Base-by-base conservation (phyloP, 2,888 invertebrate genomes). In the Ditylenchus weischeri region DNA sequence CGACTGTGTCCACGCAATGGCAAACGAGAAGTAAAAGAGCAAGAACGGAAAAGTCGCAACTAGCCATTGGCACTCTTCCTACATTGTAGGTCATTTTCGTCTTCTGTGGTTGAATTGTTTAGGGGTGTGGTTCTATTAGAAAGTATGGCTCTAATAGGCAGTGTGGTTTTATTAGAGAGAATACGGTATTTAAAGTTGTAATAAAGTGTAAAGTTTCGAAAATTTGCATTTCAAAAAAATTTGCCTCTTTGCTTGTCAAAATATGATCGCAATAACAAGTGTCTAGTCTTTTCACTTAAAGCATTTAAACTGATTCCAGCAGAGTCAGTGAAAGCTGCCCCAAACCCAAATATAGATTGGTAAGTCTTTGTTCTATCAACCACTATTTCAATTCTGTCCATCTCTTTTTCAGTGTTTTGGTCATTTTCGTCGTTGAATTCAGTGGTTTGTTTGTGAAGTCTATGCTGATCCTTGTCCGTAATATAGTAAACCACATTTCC, bases 21-120 rank as follows among this genome's bases (percentile, higher is more conserved):
- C n/a, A n/a, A n/a, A n/a, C n/a, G n/a, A n/a, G n/a, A n/a, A n/a
- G n/a, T n/a, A n/a, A n/a, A n/a, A n/a, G n/a, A n/a, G n/a, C n/a
- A n/a, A n/a, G n/a, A n/a, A n/a, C n/a, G 0, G 92, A 93, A 84
- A 92, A 93, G 84, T 93, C 93, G 63, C 88, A 88, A 10, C 92
- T 91, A 0, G 88, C 93, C 69, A 93, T 90, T 0, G 93, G 90
- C 7, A 91, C 88, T 51, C 93, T 87, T 59, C 90, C 88, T 74
- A 92, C 82, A 76, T 88, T 90, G 84, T 91, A 93, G 73, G n/a
- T n/a, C n/a, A n/a, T n/a, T n/a, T n/a, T n/a, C n/a, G n/a, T n/a
- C n/a, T n/a, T n/a, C n/a, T n/a, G n/a, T n/a, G n/a, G n/a, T n/a
- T n/a, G n/a, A n/a, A n/a, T 89, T 88, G 66, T n/a, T n/a, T n/a